Evolutionary conservation across 2,888 invertebrate genomes (phyloP).

Genomic region (Crioceris asparagi): DNA sequence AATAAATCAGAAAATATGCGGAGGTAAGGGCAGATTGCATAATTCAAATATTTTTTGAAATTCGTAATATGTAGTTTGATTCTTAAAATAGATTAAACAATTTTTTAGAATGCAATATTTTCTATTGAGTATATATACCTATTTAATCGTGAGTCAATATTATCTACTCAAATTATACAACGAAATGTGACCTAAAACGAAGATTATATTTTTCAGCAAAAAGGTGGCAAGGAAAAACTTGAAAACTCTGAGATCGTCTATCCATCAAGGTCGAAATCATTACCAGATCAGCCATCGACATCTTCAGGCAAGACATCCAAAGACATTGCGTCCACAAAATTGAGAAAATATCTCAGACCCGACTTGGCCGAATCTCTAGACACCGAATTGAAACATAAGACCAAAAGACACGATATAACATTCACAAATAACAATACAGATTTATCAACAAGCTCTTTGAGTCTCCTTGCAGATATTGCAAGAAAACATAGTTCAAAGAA

Average conservation of each 20-base stretch:
- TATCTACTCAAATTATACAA: too few relatives aligned
- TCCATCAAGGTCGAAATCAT: slow-evolving; percentile 21
- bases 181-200: too few relatives aligned
- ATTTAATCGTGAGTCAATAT: too few relatives aligned
- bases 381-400: slow-evolving; percentile 13
- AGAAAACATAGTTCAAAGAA: background rate
- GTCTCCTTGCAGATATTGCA: background rate
- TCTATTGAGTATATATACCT: too few relatives aligned
- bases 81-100: too few relatives aligned
- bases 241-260: slow-evolving; percentile 10
- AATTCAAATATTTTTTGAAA: too few relatives aligned
- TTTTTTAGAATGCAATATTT: too few relatives aligned
- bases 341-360: slow-evolving; percentile 13
- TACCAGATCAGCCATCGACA: slow-evolving; percentile 20
- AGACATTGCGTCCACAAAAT: slow-evolving; percentile 12
- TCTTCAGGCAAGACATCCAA: slow-evolving; percentile 18
- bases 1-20: too few relatives aligned
- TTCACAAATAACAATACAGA: background rate
- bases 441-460: background rate
- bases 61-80: too few relatives aligned
- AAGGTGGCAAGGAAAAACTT: too few relatives aligned
- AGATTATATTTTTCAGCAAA: too few relatives aligned
- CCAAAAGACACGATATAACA: background rate
- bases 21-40: too few relatives aligned
- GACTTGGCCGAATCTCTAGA: slow-evolving; percentile 10